A percentile compares a stretch with the other conserved stretches of the same genome.
Evolutionary conservation across 2,113 vertebrate genomes (phyloP).

Genomic region (Coreoperca whiteheadi): DNA sequence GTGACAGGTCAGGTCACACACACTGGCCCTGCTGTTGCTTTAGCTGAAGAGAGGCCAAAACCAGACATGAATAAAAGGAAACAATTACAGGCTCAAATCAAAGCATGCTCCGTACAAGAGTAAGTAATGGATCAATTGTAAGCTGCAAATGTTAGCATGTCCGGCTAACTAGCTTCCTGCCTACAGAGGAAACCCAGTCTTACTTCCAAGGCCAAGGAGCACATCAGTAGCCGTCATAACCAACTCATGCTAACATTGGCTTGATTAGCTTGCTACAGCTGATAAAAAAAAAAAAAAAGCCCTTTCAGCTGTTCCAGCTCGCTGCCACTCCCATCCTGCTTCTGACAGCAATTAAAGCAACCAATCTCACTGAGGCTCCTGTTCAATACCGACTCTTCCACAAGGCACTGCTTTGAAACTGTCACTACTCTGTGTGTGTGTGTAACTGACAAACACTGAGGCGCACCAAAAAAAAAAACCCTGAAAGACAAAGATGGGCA

Average conservation of each 20-base stretch:
- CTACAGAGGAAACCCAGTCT: neutral
- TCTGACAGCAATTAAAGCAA: constrained; percentile 72
- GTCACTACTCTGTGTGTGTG: constrained; percentile 33
- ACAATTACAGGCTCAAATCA: neutral
- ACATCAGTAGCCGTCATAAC: too few species aligned
- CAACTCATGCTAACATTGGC: too few species aligned
- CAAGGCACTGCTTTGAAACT: constrained; percentile 62
- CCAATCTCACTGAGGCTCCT: constrained; percentile 47
- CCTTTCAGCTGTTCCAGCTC: constrained; percentile 46
- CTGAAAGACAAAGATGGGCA: constrained; percentile 35
- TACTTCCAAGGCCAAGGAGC: neutral
- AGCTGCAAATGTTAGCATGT: neutral
- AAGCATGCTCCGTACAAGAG: neutral
- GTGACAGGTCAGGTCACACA: constrained; percentile 50
- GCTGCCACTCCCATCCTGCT: constrained; percentile 56
- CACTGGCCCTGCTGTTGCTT: constrained; percentile 15
- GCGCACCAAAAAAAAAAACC: constrained; percentile 9
- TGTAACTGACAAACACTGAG: constrained; percentile 41
- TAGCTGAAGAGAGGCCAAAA: constrained; percentile 21
- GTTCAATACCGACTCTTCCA: constrained; percentile 56
- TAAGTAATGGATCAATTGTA: neutral
- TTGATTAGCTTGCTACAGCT: neutral
- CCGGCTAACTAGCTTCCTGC: neutral
- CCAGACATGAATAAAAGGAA: neutral
- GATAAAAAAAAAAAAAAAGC: too few species aligned